Evolutionary conservation across 2,888 invertebrate genomes (phyloP).

Genomic region (Sinotaia quadrata): DNA sequence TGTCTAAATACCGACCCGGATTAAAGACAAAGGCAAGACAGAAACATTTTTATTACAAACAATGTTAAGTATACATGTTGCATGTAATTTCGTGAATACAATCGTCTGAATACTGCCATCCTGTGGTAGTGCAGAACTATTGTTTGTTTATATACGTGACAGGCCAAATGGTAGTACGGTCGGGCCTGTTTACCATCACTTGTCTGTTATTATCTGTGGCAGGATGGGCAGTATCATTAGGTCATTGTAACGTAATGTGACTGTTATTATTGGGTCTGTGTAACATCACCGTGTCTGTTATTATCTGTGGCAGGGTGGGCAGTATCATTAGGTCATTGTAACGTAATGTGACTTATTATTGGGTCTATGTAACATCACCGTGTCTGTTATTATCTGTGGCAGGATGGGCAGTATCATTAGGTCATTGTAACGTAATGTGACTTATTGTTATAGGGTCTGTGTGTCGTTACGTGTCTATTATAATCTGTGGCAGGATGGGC

Average conservation of each 20-base stretch:
- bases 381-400: not conserved
- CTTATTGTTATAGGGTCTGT: no score
- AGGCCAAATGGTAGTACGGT: not conserved
- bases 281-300: not conserved
- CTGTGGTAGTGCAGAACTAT: no score
- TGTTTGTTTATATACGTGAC: not conserved
- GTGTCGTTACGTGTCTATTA: not conserved
- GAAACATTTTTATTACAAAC: no score
- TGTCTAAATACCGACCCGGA: no score
- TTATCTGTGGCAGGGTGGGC: conserved; percentile 61
- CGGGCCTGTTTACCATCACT: no score
- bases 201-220: conserved; percentile 28
- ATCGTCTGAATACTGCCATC: no score
- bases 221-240: conserved; percentile 70
- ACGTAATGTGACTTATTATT: no score
- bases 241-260: conserved; percentile 57
- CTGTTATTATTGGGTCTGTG: no score
- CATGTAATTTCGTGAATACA: no score
- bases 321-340: conserved; percentile 68
- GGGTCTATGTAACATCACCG: no score
- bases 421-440: not conserved
- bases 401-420: not conserved
- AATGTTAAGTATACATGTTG: no score
- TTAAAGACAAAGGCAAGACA: no score
- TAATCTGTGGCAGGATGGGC: not conserved